phyloP scores from a whole-genome alignment of 1,140 invertebrate genomes.

The Halesus radiatus region DNA sequence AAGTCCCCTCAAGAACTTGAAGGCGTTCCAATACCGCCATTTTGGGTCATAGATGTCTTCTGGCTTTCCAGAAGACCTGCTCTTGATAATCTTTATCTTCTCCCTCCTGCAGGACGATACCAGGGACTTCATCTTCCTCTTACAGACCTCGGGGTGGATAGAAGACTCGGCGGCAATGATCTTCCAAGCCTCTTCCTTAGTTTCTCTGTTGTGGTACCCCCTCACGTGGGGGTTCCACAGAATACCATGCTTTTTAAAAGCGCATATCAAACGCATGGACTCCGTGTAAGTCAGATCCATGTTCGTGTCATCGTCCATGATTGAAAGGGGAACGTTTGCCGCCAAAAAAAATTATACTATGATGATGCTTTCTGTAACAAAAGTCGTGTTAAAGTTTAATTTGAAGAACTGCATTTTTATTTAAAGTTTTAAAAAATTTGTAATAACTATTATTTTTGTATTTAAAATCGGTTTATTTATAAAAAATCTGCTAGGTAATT shows the following conservation, averaged over 20 bases:
- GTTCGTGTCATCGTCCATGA: conserved; percentile 19
- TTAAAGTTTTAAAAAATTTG: too few relatives aligned
- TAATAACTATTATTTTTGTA: too few relatives aligned
- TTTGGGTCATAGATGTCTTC: conserved; percentile 37
- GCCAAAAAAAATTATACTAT: too few relatives aligned
- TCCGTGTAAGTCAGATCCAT: conserved; percentile 50
- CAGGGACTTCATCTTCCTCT: conserved; percentile 53
- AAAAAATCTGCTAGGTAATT: too few relatives aligned
- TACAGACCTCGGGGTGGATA: conserved; percentile 47
- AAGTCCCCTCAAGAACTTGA: conserved; percentile 52
- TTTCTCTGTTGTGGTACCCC: conserved; percentile 48
- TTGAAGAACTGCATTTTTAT: too few relatives aligned
- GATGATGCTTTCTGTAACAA: too few relatives aligned
- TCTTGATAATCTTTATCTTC: conserved; percentile 48
- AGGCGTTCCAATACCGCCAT: conserved; percentile 55
- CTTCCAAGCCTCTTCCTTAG: conserved; percentile 50
- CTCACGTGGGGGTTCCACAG: conserved; percentile 45
- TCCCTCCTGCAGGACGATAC: conserved; percentile 48
- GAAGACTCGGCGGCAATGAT: conserved; percentile 42
- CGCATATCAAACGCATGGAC: conserved; percentile 44
- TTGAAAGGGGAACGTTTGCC: neutral
- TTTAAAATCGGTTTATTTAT: too few relatives aligned
- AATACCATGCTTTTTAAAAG: conserved; percentile 47
- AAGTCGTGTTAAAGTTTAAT: too few relatives aligned
- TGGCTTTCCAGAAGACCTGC: conserved; percentile 25